These are phyloP conservation scores for Chascanopsetta lugubris DNA, from an alignment of 2,113 vertebrate species.

Conservation along the genomic window DNA sequence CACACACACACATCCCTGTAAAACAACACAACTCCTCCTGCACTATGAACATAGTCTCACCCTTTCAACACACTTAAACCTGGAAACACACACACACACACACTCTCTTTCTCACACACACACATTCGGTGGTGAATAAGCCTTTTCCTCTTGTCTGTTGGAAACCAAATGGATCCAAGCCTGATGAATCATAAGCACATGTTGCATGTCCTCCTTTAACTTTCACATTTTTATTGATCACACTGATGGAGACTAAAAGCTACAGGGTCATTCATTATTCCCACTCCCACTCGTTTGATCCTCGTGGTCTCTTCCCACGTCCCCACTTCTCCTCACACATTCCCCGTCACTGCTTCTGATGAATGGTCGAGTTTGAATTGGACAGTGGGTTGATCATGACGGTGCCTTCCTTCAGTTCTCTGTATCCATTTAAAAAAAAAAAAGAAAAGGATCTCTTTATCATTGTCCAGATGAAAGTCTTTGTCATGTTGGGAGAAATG, in stretches of 20 bases:
- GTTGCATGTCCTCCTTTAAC: conserved; percentile 39
- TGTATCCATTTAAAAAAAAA: conserved; percentile 34
- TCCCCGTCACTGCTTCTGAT: conserved; percentile 24
- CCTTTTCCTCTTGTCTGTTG: conserved; percentile 29
- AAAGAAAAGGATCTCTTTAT: background rate
- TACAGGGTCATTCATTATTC: conserved; percentile 6
- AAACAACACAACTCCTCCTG: conserved; percentile 29
- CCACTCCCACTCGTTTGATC: too few relatives aligned
- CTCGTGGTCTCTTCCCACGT: background rate
- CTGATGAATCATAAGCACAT: conserved; percentile 47
- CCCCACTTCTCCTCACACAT: background rate
- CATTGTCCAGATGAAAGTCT: conserved; percentile 44
- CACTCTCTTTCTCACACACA: background rate
- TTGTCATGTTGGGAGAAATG: conserved; percentile 2
- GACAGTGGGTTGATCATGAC: conserved; percentile 59
- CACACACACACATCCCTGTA: conserved; percentile 13
- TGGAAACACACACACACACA: background rate
- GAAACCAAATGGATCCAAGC: conserved; percentile 36
- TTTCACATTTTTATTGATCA: background rate
- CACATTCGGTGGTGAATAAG: conserved; percentile 26
- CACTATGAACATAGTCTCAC: conserved; percentile 22
- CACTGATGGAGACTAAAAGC: background rate
- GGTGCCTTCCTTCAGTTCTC: conserved; percentile 72
- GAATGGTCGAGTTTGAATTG: conserved; percentile 14
- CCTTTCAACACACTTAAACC: background rate